Evolutionary conservation across 2,888 invertebrate genomes (phyloP).

Genomic region (Patella depressa): DNA sequence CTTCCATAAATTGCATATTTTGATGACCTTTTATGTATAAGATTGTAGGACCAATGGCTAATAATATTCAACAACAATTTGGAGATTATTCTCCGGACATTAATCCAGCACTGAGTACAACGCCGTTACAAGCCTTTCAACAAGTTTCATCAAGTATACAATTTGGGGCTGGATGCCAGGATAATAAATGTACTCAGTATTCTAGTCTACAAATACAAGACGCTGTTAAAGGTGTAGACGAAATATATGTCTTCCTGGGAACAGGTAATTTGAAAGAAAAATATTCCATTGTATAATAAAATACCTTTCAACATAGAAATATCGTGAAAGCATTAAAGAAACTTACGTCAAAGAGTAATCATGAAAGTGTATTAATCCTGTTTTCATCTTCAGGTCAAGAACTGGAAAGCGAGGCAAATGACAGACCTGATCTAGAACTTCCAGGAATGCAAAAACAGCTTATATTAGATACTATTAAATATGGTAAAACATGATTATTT

Average conservation of each 20-base stretch:
- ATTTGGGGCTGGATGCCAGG: conserved; percentile 55
- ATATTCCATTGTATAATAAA: no score
- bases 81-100: conserved; percentile 61
- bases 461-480: conserved; percentile 47
- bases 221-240: conserved; percentile 46
- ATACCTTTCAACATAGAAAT: no score
- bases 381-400: conserved; percentile 39
- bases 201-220: conserved; percentile 35
- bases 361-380: no score
- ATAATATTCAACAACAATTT: conserved; percentile 55
- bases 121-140: conserved; percentile 51
- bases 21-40: conserved; percentile 29
- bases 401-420: conserved; percentile 60
- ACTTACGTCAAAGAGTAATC: no score
- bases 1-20: no score
- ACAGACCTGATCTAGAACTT: conserved; percentile 53
- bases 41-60: conserved; percentile 67
- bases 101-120: conserved; percentile 44
- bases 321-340: no score
- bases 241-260: conserved; percentile 63
- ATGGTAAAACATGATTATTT: neutral
- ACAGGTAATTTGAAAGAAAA: conserved; percentile 44
- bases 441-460: conserved; percentile 60
- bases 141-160: conserved; percentile 37
- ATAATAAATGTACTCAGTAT: conserved; percentile 52